Percentiles rank a stretch among this genome's conserved stretches.
These are phyloP conservation scores for Blastobasis adustella DNA, from an alignment of 2,888 invertebrate genomes.

Conservation along the genomic window DNA sequence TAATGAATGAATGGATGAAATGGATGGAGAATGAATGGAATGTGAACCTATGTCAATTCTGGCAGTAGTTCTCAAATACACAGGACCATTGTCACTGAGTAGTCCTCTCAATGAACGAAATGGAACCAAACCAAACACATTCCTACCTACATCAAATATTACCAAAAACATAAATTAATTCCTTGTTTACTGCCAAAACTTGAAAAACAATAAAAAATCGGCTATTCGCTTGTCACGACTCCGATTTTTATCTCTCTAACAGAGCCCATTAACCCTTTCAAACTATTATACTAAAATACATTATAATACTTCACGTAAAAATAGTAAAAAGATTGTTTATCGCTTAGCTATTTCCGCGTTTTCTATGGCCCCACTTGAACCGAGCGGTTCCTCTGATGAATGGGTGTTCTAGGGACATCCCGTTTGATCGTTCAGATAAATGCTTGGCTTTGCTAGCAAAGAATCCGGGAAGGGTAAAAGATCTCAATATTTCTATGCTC, in stretches of 20 bases:
- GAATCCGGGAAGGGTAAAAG: conserved; percentile 40
- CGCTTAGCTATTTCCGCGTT: conserved; percentile 35
- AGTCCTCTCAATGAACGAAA: too few relatives aligned
- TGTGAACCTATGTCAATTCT: neutral
- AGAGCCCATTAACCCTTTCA: too few relatives aligned
- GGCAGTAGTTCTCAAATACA: too few relatives aligned
- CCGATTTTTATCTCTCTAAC: too few relatives aligned
- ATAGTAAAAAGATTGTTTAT: neutral
- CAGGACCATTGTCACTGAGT: too few relatives aligned
- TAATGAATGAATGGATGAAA: too few relatives aligned
- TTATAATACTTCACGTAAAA: neutral
- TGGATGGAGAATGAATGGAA: neutral
- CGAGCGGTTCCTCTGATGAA: conserved; percentile 54
- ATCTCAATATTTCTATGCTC: conserved; percentile 21
- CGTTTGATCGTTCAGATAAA: conserved; percentile 65
- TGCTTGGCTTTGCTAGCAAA: conserved; percentile 35
- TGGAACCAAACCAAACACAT: too few relatives aligned
- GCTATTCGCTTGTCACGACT: too few relatives aligned
- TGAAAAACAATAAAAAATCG: too few relatives aligned
- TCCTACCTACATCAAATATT: too few relatives aligned
- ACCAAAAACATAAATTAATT: too few relatives aligned
- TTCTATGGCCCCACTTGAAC: conserved; percentile 51
- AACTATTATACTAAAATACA: neutral
- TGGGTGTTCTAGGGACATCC: conserved; percentile 39
- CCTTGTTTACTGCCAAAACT: too few relatives aligned